Evolutionary conservation across 2,113 vertebrate genomes (phyloP).

Genomic region (Microcebus jonahi): DNA sequence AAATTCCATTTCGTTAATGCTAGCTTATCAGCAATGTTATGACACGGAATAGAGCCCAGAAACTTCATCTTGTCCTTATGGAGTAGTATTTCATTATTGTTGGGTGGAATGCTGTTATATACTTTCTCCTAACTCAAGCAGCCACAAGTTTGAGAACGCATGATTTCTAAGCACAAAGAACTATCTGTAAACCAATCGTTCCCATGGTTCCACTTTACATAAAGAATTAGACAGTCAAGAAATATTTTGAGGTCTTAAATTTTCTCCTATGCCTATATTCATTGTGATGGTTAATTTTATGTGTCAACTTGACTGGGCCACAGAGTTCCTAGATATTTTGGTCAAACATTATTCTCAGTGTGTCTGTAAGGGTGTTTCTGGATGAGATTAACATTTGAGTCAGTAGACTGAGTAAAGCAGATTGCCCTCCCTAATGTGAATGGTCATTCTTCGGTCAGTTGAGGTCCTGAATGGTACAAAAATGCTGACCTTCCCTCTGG

Average conservation of each 20-base stretch:
- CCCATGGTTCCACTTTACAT: neutral
- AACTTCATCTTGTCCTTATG: neutral
- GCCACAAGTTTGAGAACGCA: neutral
- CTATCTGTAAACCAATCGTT: neutral
- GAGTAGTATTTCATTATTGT: neutral
- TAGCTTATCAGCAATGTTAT: neutral
- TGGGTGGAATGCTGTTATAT: neutral
- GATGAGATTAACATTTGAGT: neutral
- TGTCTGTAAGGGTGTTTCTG: neutral
- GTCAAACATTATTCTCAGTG: neutral
- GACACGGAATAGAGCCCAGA: neutral
- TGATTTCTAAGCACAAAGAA: neutral
- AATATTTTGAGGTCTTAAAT: neutral
- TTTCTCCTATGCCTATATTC: neutral
- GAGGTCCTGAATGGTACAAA: neutral
- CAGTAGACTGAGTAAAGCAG: neutral
- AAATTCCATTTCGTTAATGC: neutral
- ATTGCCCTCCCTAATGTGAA: neutral
- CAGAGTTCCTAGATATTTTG: neutral
- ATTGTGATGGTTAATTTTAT: neutral
- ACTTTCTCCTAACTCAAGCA: neutral
- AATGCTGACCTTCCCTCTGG: accelerated
- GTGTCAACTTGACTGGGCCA: neutral
- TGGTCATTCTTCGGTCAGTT: neutral
- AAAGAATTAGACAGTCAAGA: neutral